Percentiles rank a stretch among this genome's conserved stretches.
These are phyloP conservation scores for Oscheius myriophilus DNA, from an alignment of 2,888 invertebrate species.

Conservation along the genomic window DNA sequence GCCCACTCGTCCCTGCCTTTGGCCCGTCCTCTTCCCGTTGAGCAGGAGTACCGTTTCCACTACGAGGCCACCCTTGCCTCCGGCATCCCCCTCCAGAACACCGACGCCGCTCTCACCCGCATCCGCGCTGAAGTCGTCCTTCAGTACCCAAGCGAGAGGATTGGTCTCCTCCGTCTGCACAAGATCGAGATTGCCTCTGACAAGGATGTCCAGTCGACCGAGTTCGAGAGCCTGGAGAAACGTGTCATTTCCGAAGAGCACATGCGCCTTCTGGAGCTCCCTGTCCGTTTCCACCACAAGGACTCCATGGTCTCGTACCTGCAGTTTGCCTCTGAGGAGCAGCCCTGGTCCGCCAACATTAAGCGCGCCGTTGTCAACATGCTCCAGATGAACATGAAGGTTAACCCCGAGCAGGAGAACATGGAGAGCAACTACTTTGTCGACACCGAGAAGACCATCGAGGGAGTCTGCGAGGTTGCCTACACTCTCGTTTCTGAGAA, in stretches of 20 bases:
- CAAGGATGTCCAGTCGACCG: not conserved
- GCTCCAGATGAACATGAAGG: conserved; percentile 42
- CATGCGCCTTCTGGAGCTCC: conserved; percentile 46
- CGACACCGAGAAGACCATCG: conserved; percentile 27
- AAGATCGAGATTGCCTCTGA: conserved; percentile 21
- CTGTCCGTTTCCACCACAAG: conserved; percentile 59
- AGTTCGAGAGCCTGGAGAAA: conserved; percentile 41
- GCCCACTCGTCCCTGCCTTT: conserved; percentile 24
- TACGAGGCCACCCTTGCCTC: conserved; percentile 42
- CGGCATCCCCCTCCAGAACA: conserved; percentile 39
- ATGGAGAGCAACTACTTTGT: conserved; percentile 46
- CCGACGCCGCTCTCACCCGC: conserved; percentile 31
- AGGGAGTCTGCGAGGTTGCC: conserved; percentile 63
- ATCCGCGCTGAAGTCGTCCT: conserved; percentile 25
- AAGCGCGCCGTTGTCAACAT: conserved; percentile 66
- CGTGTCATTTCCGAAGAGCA: conserved; percentile 45
- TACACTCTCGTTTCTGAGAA: conserved; percentile 46
- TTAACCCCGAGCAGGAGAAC: conserved; percentile 30
- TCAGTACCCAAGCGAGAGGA: conserved; percentile 8
- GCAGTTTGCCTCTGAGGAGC: conserved; percentile 45
- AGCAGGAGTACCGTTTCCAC: conserved; percentile 44
- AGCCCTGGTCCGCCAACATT: conserved; percentile 65
- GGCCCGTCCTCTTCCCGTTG: conserved; percentile 35
- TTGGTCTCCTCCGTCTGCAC: conserved; percentile 13
- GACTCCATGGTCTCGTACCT: conserved; percentile 59